phyloP scores from a whole-genome alignment of 2,797 vertebrate genomes.

The Coendou prehensilis region DNA sequence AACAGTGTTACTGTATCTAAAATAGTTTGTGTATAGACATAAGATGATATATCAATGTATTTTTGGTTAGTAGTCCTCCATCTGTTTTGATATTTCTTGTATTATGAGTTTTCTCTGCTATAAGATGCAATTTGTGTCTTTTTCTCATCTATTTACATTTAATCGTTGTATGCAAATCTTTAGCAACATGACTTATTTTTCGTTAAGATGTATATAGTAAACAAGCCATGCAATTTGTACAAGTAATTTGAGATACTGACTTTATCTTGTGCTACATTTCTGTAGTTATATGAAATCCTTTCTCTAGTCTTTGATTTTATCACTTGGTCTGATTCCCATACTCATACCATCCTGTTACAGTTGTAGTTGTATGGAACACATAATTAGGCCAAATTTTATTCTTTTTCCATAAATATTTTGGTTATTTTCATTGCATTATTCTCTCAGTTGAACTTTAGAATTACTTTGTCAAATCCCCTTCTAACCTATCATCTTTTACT shows the following conservation, averaged over 20 bases:
- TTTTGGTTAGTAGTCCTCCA: background rate
- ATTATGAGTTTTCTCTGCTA: background rate
- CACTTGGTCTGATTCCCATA: background rate
- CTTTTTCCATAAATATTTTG: background rate
- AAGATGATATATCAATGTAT: background rate
- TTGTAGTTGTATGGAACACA: background rate
- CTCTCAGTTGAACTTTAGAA: background rate
- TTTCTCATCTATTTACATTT: background rate
- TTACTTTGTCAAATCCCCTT: slow-evolving; percentile 4
- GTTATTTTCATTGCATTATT: background rate
- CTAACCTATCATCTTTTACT: background rate
- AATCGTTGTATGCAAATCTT: slow-evolving; percentile 18
- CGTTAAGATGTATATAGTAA: background rate
- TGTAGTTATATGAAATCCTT: background rate
- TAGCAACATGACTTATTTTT: background rate
- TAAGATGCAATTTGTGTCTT: background rate
- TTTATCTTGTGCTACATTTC: background rate
- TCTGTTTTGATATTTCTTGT: background rate
- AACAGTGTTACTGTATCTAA: slow-evolving; percentile 8
- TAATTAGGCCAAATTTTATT: background rate
- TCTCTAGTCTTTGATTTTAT: background rate
- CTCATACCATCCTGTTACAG: background rate
- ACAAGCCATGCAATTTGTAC: background rate
- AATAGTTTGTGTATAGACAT: background rate
- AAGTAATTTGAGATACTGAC: background rate